phyloP scores from a whole-genome alignment of 2,888 invertebrate species.

The Germaria angustata region DNA sequence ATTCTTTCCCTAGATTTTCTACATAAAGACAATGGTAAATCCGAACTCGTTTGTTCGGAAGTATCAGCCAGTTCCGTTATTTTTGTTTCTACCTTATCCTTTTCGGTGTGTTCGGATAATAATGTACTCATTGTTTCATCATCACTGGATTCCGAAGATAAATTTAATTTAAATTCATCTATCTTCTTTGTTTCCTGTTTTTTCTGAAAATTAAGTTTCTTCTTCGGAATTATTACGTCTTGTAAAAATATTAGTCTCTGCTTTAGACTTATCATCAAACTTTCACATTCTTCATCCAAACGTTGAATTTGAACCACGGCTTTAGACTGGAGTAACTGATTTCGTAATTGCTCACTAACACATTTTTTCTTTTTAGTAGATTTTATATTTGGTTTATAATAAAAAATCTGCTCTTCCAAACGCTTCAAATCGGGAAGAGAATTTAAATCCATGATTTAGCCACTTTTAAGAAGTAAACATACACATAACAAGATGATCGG shows the following conservation, averaged over 20 bases:
- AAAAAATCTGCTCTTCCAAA: constrained; percentile 52
- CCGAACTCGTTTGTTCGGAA: not conserved
- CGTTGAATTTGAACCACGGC: constrained; percentile 38
- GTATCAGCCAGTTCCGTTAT: not conserved
- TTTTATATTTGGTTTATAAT: constrained; percentile 31
- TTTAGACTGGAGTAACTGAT: constrained; percentile 36
- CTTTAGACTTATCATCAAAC: constrained; percentile 18
- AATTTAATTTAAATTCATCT: constrained; percentile 18
- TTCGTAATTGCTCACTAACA: constrained; percentile 14
- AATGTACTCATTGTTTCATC: constrained; percentile 16
- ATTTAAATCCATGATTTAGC: constrained; percentile 22
- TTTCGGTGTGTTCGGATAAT: not conserved
- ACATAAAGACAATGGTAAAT: constrained; percentile 44
- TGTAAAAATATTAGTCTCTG: constrained; percentile 28
- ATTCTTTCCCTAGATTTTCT: constrained; percentile 45
- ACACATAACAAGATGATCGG: constrained; percentile 17
- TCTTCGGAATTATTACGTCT: constrained; percentile 1
- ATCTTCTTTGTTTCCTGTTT: not conserved
- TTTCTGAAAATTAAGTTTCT: not conserved
- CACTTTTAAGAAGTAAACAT: not conserved
- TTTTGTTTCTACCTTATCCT: too few species aligned
- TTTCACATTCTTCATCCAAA: constrained; percentile 43
- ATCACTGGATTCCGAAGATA: constrained; percentile 49
- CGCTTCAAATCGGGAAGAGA: constrained; percentile 35
- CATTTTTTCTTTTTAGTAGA: not conserved